Conservation (phyloP, 2,797 vertebrate genomes). For the Sebastes glaucus region DNA sequence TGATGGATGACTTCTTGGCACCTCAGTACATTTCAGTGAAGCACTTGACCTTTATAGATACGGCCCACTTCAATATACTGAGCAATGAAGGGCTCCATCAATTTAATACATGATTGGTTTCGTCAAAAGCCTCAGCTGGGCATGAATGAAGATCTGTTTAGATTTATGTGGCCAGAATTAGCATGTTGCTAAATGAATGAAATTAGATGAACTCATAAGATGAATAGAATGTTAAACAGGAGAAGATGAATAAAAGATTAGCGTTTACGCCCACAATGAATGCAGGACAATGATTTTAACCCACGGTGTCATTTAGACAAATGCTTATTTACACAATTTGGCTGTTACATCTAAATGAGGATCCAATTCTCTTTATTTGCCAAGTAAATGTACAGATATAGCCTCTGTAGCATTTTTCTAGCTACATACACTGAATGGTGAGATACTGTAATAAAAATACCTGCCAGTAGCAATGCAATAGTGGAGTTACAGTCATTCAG, state of each 20-base stretch:
- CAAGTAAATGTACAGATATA: not conserved
- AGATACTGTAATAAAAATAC: not conserved
- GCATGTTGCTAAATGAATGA: conserved; percentile 37
- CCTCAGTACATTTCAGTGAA: conserved; percentile 62
- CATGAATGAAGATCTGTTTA: conserved; percentile 18
- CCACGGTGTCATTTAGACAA: conserved; percentile 19
- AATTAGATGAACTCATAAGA: conserved; percentile 39
- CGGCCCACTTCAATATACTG: conserved; percentile 67
- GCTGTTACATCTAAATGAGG: not conserved
- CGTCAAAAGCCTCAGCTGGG: conserved; percentile 28
- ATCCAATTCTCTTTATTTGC: not conserved
- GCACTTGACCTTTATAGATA: conserved; percentile 76
- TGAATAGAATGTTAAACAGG: conserved; percentile 35
- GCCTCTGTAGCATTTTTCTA: not conserved
- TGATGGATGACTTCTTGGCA: conserved; percentile 73
- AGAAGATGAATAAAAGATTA: conserved; percentile 47
- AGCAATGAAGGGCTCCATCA: conserved; percentile 56
- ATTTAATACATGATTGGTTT: conserved; percentile 65
- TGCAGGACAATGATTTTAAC: conserved; percentile 51
- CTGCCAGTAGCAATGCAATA: not conserved
- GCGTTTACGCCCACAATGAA: conserved; percentile 16
- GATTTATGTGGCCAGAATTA: conserved; percentile 43
- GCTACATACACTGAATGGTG: not conserved
- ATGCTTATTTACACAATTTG: conserved; percentile 9
- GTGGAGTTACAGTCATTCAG: conserved; percentile 8